Conservation (phyloP, 2,113 vertebrate genomes). For the Apteryx mantelli region DNA sequence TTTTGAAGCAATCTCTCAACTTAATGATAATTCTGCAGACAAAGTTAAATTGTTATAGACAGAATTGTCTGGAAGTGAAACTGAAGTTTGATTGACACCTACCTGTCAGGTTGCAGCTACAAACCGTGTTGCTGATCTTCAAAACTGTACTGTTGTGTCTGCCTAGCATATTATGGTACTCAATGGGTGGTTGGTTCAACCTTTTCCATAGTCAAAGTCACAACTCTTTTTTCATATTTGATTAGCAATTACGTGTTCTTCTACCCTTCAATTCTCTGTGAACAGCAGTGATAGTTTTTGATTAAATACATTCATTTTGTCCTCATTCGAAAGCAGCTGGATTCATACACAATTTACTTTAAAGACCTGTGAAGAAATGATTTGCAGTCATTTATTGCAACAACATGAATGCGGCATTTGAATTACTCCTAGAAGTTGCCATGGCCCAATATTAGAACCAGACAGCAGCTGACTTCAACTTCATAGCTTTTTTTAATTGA, state of each 20-base stretch:
- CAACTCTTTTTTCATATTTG: not conserved
- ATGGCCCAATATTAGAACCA: not conserved
- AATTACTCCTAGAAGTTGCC: not conserved
- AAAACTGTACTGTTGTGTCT: not conserved
- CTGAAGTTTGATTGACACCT: not conserved
- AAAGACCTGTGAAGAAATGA: not conserved
- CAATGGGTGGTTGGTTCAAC: not conserved
- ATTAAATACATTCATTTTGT: not conserved
- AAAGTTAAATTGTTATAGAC: not conserved
- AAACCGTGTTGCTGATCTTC: not conserved
- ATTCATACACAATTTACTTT: not conserved
- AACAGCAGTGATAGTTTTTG: not conserved
- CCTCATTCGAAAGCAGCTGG: not conserved
- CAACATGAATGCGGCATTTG: constrained; percentile 19
- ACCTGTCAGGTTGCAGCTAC: not conserved
- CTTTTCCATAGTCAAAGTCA: not conserved
- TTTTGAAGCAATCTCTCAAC: not conserved
- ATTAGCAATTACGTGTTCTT: not conserved
- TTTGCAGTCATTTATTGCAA: constrained; percentile 21
- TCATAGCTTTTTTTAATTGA: not conserved
- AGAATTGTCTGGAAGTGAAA: not conserved
- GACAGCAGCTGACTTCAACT: not conserved
- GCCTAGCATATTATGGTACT: not conserved
- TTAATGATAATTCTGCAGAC: not conserved
- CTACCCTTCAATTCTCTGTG: not conserved